Evolutionary conservation across 2,888 invertebrate genomes (phyloP).

Genomic region (Thumatha senex): DNA sequence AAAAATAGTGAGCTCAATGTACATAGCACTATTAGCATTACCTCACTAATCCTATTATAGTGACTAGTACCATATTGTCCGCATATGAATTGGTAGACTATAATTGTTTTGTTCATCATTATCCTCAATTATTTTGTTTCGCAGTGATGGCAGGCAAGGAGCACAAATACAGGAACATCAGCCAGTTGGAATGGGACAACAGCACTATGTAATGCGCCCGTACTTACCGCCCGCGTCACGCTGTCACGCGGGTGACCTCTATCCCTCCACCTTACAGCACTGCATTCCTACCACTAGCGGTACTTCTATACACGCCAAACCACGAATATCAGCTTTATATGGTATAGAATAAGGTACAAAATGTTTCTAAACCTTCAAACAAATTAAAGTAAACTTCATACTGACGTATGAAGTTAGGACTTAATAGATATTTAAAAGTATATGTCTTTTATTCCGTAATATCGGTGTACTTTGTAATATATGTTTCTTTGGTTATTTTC

Average conservation of each 20-base stretch:
- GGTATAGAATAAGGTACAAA: background rate
- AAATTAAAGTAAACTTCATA: background rate
- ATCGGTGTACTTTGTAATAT: background rate
- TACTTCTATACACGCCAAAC: conserved; percentile 25
- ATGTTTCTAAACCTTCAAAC: background rate
- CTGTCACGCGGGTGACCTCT: conserved; percentile 21
- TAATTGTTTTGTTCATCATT: no score
- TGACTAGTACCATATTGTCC: no score
- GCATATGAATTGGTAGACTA: no score
- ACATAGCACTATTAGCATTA: no score
- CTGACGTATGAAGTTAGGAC: no score
- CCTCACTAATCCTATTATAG: no score
- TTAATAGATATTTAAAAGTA: background rate
- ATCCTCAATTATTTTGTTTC: no score
- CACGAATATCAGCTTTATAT: background rate
- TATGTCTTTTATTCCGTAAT: background rate
- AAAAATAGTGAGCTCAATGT: no score
- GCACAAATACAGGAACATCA: conserved; percentile 88
- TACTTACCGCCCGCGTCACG: conserved; percentile 38
- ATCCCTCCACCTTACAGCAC: conserved; percentile 30
- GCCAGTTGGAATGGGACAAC: conserved; percentile 91
- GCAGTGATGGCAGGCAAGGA: conserved; percentile 77
- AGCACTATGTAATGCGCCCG: conserved; percentile 86
- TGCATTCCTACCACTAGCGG: conserved; percentile 20
- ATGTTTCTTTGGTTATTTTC: background rate